Percentiles rank a stretch among this genome's conserved stretches.
These are phyloP conservation scores for Tiphia femorata DNA, from an alignment of 2,888 invertebrate genomes.

Conservation along the genomic window DNA sequence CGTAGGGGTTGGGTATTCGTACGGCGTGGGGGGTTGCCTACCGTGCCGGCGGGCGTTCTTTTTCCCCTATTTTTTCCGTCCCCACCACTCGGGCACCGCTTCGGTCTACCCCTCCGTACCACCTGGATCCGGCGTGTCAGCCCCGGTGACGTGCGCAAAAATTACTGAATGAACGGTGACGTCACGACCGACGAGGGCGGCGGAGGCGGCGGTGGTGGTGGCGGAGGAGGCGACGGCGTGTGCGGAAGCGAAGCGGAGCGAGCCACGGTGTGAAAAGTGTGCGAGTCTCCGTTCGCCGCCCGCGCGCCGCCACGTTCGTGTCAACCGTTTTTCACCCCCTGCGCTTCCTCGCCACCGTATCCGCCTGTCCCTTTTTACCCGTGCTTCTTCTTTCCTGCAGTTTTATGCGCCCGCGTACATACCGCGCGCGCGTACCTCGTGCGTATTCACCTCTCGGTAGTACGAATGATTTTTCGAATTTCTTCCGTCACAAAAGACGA, in stretches of 20 bases:
- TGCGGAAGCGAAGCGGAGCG: neutral
- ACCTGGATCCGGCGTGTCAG: slow-evolving; percentile 53
- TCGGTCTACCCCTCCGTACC: slow-evolving; percentile 54
- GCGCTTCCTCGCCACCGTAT: neutral
- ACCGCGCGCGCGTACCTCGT: neutral
- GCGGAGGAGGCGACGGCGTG: slow-evolving; percentile 11
- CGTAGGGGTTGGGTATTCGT: slow-evolving; percentile 57
- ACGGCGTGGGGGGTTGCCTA: slow-evolving; percentile 47
- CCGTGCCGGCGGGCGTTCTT: slow-evolving; percentile 55
- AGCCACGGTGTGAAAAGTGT: slow-evolving; percentile 55
- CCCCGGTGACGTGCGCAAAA: slow-evolving; percentile 67
- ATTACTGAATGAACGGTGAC: slow-evolving; percentile 69
- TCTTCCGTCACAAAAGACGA: no score
- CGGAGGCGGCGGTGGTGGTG: no score
- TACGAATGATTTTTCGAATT: no score
- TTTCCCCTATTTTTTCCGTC: slow-evolving; percentile 67
- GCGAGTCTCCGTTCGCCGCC: slow-evolving; percentile 20
- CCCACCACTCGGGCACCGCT: slow-evolving; percentile 51
- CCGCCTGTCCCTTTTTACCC: neutral
- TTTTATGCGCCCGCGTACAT: neutral
- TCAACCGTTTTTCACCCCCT: slow-evolving; percentile 32
- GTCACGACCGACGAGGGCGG: slow-evolving; percentile 54
- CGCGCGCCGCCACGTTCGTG: slow-evolving; percentile 32
- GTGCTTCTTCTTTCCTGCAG: slow-evolving; percentile 9
- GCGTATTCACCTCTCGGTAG: neutral